A percentile compares a stretch with the other conserved stretches of the same genome.
Evolutionary conservation across 2,888 invertebrate species (phyloP).

Genomic region (Agonum fuliginosum): DNA sequence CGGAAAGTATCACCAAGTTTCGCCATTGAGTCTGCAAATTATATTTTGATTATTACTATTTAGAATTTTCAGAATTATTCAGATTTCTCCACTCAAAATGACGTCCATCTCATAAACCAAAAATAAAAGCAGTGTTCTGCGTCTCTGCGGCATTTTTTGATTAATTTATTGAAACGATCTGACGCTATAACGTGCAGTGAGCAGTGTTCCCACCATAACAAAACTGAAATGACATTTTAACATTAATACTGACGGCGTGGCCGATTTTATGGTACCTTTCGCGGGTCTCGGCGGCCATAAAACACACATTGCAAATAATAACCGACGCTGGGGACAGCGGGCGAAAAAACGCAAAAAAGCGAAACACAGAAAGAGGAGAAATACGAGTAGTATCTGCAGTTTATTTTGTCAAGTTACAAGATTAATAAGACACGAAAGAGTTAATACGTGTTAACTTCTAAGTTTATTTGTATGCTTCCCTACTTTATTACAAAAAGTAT

Average conservation of each 20-base stretch:
- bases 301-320: slow-evolving; percentile 53
- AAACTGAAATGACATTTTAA: slow-evolving; percentile 52
- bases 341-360: neutral
- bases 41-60: no score
- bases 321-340: slow-evolving; percentile 18
- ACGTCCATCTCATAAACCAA: neutral
- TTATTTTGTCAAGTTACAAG: no score
- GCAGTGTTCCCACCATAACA: slow-evolving; percentile 19
- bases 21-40: no score
- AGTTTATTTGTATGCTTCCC: no score
- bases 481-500: no score
- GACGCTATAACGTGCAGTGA: neutral
- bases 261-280: slow-evolving; percentile 51
- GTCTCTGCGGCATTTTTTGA: slow-evolving; percentile 24
- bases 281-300: slow-evolving; percentile 25
- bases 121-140: slow-evolving; percentile 7
- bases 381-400: no score
- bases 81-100: no score
- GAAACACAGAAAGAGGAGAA: neutral
- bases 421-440: no score
- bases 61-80: no score
- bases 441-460: no score
- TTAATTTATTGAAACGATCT: slow-evolving; percentile 53
- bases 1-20: no score
- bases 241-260: slow-evolving; percentile 50